Evolutionary conservation across 2,888 invertebrate genomes (phyloP), one percentile per base, ranked within the genome.

Genomic region (Zaprionus lineosus): DNA sequence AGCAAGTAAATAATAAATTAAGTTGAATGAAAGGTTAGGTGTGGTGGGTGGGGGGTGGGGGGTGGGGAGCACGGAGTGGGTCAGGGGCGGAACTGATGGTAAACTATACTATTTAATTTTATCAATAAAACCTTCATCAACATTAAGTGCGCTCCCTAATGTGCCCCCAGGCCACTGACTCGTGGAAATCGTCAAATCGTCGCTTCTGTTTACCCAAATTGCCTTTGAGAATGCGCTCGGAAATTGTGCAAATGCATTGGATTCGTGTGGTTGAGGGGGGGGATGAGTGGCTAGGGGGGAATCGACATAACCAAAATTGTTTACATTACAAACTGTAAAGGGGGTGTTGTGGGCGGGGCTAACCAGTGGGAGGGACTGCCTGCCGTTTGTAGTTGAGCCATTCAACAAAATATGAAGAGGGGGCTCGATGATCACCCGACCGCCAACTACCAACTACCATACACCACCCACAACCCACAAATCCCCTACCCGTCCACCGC

Each of bases 101-200:
- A n/a, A n/a, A n/a, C n/a, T n/a, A n/a, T n/a, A n/a, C n/a, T n/a
- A n/a, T n/a, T n/a, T 36, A 58, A 65, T 62, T 55, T 61, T 36
- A 71, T 67, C 75, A 82, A 77, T 76, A 76, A 73, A 76, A 78
- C 33, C 63, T 81, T 84, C 66, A 74, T 81, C 66, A 77, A 29
- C 56, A 34, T 55, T 60, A 61, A 73, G 58, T 56, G 67, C n/a
- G n/a, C n/a, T n/a, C n/a, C n/a, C n/a, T n/a, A n/a, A n/a, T n/a
- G n/a, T n/a, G n/a, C n/a, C n/a, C n/a, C n/a, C n/a, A n/a, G n/a
- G 9, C 39, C 55, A 47, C 59, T 76, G 53, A 43, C n/a, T n/a
- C n/a, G n/a, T n/a, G n/a, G n/a, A n/a, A n/a, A n/a, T n/a, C n/a
- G 50, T 36, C 63, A 84, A 82, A 84, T 59, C 41, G 58, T 55